Conservation (phyloP, 2,113 vertebrate species). For the Rhea americana region DNA sequence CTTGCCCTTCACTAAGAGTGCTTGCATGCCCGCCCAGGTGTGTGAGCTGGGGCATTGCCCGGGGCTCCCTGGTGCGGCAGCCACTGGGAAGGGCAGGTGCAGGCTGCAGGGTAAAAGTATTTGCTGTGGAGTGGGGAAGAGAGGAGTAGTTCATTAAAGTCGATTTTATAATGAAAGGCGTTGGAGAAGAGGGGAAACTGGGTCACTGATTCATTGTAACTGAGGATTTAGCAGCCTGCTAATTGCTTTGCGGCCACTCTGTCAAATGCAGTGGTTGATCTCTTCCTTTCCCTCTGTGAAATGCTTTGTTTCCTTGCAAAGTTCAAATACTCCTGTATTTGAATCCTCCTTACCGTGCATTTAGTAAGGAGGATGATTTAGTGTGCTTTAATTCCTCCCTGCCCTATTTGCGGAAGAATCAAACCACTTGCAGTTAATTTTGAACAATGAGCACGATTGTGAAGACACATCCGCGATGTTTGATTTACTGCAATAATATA, state of each 20-base stretch:
- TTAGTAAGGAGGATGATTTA: constrained; percentile 11
- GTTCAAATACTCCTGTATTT: constrained; percentile 8
- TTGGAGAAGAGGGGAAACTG: constrained; percentile 46
- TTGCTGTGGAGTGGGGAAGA: constrained; percentile 13
- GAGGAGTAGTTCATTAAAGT: constrained; percentile 59
- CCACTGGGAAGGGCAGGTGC: constrained; percentile 56
- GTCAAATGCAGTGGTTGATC: not conserved
- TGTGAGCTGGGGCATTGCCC: not conserved
- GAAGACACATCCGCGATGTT: constrained; percentile 46
- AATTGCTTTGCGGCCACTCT: constrained; percentile 63
- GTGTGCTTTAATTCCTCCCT: constrained; percentile 27
- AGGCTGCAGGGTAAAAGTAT: not conserved
- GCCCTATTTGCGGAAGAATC: constrained; percentile 22
- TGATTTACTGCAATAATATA: constrained; percentile 66
- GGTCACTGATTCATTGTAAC: constrained; percentile 64
- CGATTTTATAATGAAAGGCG: constrained; percentile 64
- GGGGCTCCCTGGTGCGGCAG: not conserved
- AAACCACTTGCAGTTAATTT: constrained; percentile 61
- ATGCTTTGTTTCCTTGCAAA: not conserved
- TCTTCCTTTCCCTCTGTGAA: not conserved
- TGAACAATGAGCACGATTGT: constrained; percentile 49
- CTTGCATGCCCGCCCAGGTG: fast-evolving
- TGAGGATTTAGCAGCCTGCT: constrained; percentile 51
- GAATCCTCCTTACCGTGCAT: not conserved
- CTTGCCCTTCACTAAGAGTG: not conserved